Conservation (phyloP, 2,888 invertebrate species). For the Amiota minor region DNA sequence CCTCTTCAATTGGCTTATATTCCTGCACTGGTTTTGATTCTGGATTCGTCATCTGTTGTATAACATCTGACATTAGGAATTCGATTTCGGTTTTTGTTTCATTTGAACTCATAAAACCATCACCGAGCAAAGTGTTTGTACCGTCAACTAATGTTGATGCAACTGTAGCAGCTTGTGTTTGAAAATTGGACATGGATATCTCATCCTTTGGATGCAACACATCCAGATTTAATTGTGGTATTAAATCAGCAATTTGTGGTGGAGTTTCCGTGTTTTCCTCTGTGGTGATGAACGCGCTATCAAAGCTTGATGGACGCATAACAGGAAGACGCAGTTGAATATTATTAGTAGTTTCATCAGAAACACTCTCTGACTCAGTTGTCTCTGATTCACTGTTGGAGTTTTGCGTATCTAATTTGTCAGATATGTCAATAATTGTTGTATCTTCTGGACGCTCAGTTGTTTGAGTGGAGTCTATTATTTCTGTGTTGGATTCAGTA, state of each 20-base stretch:
- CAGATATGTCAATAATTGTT: constrained; percentile 32
- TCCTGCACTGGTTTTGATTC: constrained; percentile 27
- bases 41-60: constrained; percentile 65
- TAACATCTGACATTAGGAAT: constrained; percentile 70
- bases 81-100: constrained; percentile 69
- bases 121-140: constrained; percentile 52
- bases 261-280: constrained; percentile 50
- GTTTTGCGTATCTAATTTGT: constrained; percentile 18
- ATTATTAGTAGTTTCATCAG: constrained; percentile 38
- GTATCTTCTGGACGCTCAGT: constrained; percentile 29
- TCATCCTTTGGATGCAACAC: constrained; percentile 60
- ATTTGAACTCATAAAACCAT: constrained; percentile 57
- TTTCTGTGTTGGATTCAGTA: constrained; percentile 36
- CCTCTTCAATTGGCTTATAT: constrained; percentile 39
- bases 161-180: constrained; percentile 71
- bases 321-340: constrained; percentile 51
- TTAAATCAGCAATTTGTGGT: constrained; percentile 60
- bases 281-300: constrained; percentile 44
- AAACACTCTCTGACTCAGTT: constrained; percentile 8
- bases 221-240: constrained; percentile 61
- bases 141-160: constrained; percentile 71
- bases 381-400: constrained; percentile 17
- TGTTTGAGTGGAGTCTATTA: constrained; percentile 29
- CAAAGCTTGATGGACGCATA: constrained; percentile 45
- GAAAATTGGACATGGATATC: constrained; percentile 70